These are phyloP conservation scores for Calyptommatus sinebrachiatus DNA, from an alignment of 2,113 vertebrate species.

Conservation along the genomic window DNA sequence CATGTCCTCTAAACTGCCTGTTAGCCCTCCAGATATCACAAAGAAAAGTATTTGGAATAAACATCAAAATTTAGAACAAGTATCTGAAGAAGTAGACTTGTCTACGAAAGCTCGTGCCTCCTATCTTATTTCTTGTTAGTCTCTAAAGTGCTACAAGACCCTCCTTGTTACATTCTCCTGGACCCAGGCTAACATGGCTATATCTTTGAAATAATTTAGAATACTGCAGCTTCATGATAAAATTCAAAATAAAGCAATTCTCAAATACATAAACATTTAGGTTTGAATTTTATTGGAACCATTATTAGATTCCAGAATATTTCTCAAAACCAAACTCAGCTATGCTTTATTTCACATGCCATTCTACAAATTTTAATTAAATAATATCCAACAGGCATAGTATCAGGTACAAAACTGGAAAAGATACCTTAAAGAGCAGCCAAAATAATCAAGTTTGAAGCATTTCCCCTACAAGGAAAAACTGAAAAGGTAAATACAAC, in stretches of 20 bases:
- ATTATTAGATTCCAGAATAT: not conserved
- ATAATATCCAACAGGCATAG: not conserved
- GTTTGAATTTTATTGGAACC: slow-evolving; percentile 8
- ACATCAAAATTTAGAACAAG: no score
- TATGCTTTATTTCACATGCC: slow-evolving; percentile 9
- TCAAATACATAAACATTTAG: slow-evolving; percentile 6
- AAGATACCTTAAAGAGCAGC: not conserved
- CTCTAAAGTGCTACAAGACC: no score
- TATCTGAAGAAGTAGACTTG: no score
- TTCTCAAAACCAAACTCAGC: slow-evolving; percentile 2
- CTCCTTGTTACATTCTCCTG: no score
- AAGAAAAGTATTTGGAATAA: not conserved
- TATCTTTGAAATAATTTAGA: not conserved
- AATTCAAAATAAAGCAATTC: not conserved
- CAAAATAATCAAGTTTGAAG: not conserved
- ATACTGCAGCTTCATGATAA: not conserved
- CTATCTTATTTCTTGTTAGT: no score
- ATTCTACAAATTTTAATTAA: not conserved
- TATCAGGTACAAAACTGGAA: not conserved
- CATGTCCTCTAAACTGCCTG: not conserved
- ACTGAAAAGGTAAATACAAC: not conserved
- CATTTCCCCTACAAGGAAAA: not conserved
- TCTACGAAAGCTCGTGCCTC: no score
- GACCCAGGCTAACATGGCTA: no score
- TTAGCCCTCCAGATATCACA: not conserved